Conservation (phyloP, 2,797 vertebrate genomes). For the Microhierax caerulescens region DNA sequence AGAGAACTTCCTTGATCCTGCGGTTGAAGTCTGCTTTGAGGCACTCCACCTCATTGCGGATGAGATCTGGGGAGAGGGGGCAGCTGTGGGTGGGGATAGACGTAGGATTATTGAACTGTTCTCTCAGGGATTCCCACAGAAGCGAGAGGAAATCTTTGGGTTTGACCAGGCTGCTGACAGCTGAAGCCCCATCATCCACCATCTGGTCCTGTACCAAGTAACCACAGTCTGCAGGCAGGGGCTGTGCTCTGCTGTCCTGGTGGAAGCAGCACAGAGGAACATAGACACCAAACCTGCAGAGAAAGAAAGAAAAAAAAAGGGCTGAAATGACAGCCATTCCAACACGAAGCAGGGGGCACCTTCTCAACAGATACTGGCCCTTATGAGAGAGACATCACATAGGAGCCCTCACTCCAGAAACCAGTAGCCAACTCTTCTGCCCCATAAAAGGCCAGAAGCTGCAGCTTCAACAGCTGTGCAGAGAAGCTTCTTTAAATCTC, state of each 20-base stretch:
- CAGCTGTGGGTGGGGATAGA: conserved; percentile 93
- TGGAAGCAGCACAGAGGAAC: conserved; percentile 98
- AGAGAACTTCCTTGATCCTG: conserved; percentile 97
- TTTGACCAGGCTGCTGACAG: conserved; percentile 83
- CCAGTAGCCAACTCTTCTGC: background rate
- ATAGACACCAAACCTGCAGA: conserved; percentile 91
- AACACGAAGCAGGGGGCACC: background rate
- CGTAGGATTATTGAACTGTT: conserved; percentile 89
- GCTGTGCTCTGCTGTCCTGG: conserved; percentile 88
- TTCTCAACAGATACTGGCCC: background rate
- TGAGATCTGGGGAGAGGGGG: conserved; percentile 92
- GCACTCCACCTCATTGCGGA: conserved; percentile 95
- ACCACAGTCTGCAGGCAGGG: conserved; percentile 83
- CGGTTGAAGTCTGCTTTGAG: conserved; percentile 98
- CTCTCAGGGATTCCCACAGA: conserved; percentile 89
- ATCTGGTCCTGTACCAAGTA: conserved; percentile 87
- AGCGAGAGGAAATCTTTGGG: conserved; percentile 93
- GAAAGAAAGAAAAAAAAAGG: background rate
- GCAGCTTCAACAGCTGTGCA: background rate
- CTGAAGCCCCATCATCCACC: conserved; percentile 80
- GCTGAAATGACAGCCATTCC: background rate
- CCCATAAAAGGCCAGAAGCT: background rate
- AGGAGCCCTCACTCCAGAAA: background rate
- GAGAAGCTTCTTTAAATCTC: background rate
- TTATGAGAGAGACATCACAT: rapidly evolving